These are phyloP conservation scores for Rhyzopertha dominica DNA, from an alignment of 1,140 invertebrate species.

Conservation along the genomic window DNA sequence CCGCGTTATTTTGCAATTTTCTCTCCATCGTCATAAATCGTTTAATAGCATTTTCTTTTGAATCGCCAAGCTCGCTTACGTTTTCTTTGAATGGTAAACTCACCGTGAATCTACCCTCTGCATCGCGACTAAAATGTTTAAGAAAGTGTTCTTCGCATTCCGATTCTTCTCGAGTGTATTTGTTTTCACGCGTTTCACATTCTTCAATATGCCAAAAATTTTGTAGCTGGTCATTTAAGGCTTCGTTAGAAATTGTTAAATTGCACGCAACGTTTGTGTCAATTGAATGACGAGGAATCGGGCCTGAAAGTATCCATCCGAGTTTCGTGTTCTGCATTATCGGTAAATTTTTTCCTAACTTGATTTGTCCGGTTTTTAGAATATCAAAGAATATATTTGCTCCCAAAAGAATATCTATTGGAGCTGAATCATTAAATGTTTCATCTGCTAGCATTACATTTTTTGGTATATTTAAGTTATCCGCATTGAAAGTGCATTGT, in stretches of 20 bases:
- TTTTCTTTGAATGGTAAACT: slow-evolving; percentile 1
- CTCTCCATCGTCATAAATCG: slow-evolving; percentile 5
- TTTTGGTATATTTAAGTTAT: slow-evolving; percentile 11
- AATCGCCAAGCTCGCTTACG: not conserved
- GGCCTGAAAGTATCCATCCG: slow-evolving; percentile 2
- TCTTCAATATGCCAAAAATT: slow-evolving; percentile 9
- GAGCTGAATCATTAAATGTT: slow-evolving; percentile 8
- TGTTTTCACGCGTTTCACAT: not conserved
- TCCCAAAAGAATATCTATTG: slow-evolving; percentile 19
- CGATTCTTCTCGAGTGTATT: slow-evolving; percentile 1
- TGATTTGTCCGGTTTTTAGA: slow-evolving; percentile 19
- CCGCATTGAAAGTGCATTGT: slow-evolving; percentile 8
- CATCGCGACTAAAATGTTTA: not conserved
- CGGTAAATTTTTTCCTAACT: not conserved
- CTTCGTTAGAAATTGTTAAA: too few relatives aligned
- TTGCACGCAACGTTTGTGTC: too few relatives aligned
- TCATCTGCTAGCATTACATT: slow-evolving; percentile 16
- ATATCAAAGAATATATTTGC: slow-evolving; percentile 20
- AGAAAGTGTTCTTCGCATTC: slow-evolving; percentile 10
- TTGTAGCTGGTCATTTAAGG: slow-evolving; percentile 7
- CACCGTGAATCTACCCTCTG: slow-evolving; percentile 8
- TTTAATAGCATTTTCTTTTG: slow-evolving; percentile 2
- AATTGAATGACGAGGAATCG: too few relatives aligned
- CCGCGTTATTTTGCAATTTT: slow-evolving; percentile 7
- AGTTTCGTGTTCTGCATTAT: slow-evolving; percentile 5